These are phyloP conservation scores for Rhabdophis nuchalis DNA, from an alignment of 2,797 vertebrate genomes.

Conservation along the genomic window DNA sequence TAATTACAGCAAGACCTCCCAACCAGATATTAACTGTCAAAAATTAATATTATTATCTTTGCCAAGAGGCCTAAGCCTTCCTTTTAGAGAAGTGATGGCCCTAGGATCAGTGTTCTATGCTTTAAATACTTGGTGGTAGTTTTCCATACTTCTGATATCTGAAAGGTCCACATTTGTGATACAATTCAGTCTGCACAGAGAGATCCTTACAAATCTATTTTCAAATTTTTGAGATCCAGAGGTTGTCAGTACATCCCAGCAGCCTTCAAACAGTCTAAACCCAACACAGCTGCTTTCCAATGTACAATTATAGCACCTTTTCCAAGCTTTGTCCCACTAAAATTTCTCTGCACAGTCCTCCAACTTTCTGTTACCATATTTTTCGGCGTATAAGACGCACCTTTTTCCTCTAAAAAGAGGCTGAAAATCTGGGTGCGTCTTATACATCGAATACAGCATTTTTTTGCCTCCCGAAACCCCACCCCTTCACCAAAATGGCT, in stretches of 20 bases:
- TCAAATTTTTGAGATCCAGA: neutral
- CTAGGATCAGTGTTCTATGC: neutral
- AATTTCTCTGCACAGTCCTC: neutral
- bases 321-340: neutral
- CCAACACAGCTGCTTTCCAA: neutral
- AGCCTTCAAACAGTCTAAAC: neutral
- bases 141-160: neutral
- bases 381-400: too few relatives aligned
- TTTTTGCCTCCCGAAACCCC: too few relatives aligned
- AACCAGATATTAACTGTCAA: neutral
- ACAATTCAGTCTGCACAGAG: neutral
- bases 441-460: too few relatives aligned
- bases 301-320: neutral
- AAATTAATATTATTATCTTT: neutral
- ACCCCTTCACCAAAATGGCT: too few relatives aligned
- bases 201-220: neutral
- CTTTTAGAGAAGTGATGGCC: neutral
- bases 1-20: neutral
- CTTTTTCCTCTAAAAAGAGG: too few relatives aligned
- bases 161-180: neutral
- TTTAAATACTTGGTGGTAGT: neutral
- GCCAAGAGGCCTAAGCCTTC: neutral
- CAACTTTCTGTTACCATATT: too few relatives aligned
- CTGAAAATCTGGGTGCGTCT: too few relatives aligned
- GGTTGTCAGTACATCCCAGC: neutral